Evolutionary conservation across 2,113 vertebrate species (phyloP).

Genomic region (Etia nguti): DNA sequence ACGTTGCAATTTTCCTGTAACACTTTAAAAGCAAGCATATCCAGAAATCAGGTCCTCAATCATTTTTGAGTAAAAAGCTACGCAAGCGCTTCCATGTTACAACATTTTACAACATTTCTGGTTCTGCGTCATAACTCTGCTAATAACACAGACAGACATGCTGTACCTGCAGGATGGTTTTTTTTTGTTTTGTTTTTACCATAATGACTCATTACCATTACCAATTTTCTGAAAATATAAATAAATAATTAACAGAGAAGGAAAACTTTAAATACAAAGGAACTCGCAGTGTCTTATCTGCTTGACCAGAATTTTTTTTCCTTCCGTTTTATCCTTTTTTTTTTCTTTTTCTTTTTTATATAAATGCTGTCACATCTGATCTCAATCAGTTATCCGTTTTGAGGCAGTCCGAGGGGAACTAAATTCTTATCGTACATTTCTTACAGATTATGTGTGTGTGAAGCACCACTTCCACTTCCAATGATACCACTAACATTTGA

Average conservation of each 20-base stretch:
- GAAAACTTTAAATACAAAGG: background rate
- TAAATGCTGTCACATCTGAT: background rate
- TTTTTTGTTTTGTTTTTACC: background rate
- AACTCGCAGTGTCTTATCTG: background rate
- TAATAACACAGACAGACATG: background rate
- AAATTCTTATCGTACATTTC: slow-evolving; percentile 1
- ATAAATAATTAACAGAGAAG: background rate
- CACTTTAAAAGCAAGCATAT: background rate
- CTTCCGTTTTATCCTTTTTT: background rate
- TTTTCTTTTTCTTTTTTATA: background rate
- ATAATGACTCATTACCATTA: background rate
- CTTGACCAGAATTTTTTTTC: background rate
- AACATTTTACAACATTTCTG: background rate
- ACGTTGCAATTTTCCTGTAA: background rate
- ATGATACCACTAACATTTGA: background rate
- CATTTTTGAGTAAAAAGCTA: background rate
- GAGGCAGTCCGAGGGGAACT: background rate
- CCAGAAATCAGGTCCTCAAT: background rate
- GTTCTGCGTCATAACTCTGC: background rate
- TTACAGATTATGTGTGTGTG: background rate
- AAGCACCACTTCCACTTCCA: background rate
- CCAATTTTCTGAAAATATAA: background rate
- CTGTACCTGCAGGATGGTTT: background rate
- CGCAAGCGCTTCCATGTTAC: background rate
- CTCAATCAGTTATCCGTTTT: background rate